Percentiles rank a stretch among this genome's conserved stretches.
phyloP scores from a whole-genome alignment of 2,113 vertebrate species.

The Pedionomus torquatus region DNA sequence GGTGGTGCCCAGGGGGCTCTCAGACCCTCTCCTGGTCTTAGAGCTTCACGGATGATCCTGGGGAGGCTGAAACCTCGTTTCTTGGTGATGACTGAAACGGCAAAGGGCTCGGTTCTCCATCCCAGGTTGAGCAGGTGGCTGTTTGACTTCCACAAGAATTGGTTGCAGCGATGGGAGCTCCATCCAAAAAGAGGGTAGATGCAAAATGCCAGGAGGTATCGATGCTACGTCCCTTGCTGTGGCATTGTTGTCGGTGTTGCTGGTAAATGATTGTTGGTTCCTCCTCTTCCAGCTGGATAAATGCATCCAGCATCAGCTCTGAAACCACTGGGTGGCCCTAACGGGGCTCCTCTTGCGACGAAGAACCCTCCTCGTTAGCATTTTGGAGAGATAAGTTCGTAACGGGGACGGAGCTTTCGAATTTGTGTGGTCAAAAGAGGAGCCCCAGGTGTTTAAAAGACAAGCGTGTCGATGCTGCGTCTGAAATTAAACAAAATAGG shows the following conservation, averaged over 20 bases:
- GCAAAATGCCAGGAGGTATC: not conserved
- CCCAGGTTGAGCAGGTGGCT: not conserved
- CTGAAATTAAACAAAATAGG: not conserved
- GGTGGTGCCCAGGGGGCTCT: not conserved
- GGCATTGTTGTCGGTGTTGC: rapidly evolving
- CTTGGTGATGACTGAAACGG: not conserved
- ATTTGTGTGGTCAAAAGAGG: not conserved
- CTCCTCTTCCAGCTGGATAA: not conserved
- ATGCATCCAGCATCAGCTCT: not conserved
- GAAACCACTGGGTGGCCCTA: not conserved
- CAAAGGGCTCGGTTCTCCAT: rapidly evolving
- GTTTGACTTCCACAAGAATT: not conserved
- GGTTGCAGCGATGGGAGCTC: not conserved
- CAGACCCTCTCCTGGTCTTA: too few relatives aligned
- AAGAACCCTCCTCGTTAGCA: not conserved
- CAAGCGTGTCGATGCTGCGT: rapidly evolving
- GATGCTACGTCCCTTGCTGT: rapidly evolving
- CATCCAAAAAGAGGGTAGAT: not conserved
- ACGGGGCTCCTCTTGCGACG: rapidly evolving
- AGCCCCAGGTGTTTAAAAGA: not conserved
- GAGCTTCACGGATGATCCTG: not conserved
- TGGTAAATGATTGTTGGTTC: not conserved
- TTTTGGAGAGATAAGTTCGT: not conserved
- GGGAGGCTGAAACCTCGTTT: not conserved
- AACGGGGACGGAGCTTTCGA: not conserved